Base-by-base conservation (phyloP, 1,140 invertebrate species). In the Hypsibius dujardini region DNA sequence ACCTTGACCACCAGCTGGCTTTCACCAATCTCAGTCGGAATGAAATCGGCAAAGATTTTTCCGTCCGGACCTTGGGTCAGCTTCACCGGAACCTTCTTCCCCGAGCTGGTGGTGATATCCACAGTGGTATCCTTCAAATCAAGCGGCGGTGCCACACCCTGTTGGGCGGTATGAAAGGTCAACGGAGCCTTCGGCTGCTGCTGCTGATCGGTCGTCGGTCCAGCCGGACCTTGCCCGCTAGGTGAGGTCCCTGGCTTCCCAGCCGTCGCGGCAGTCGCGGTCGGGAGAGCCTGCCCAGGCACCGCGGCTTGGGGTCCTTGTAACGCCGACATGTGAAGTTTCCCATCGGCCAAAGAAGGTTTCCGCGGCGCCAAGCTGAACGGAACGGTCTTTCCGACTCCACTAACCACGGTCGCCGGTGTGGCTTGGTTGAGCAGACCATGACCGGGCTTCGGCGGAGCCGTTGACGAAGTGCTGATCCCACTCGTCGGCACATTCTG, bases 31-130 rank as follows among this genome's bases (percentile, higher is more conserved):
- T 92, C 88, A 1, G 86, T 87, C 1, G 89, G 88, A 28, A 87
- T 89, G 76, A 90, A 91, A 77, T 87, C 87, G 2, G 89, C 87
- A 28, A 87, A 78, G 78, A 86, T 88, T 74, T 90, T 87, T 56
- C 85, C 84, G 0, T 85, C 87, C 1, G 88, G 86, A 72, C 88
- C 85, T 2, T 89, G 71, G 59, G 74, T 77, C 72, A 12, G 74
- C 74, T 59, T 75, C 75, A 40, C 75, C 42, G 62, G 62, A 15
- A 67, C 71, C 14, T 73, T 59, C 74, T 78, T 75, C 70, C 79
- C 78, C 47, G 76, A 76, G 2, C 80, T 79, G 59, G 75, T 70
- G 7, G 71, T 72, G 69, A 76, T 77, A 28, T 74, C 75, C 7
- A 82, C 76, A 1, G 72, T 28, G 1, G 72, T 74, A 14, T 75